Evolutionary conservation across 2,797 vertebrate species (phyloP), one percentile per base, ranked within the genome.

Genomic region (Brachymystax lenok): DNA sequence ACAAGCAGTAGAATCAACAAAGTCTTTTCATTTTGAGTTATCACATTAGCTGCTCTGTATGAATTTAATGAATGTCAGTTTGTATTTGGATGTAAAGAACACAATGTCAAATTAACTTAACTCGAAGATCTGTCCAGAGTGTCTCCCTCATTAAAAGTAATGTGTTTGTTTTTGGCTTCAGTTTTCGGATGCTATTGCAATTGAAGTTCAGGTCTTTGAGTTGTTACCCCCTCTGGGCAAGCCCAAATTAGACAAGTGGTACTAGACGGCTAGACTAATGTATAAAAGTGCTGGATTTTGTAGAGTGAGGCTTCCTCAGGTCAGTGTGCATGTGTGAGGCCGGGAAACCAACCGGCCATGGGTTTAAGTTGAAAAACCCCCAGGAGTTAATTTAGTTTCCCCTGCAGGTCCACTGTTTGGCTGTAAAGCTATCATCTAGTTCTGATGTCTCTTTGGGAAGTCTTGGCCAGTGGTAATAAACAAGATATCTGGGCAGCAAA

Each of bases 31-130:
- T 87, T 91, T 86, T 80, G 82, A 75, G 67, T 89, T 85, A 91
- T 91, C 90, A 87, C 82, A 89, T 91, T 91, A 91, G 81, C 79
- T 67, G 59, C 89, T 91, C 78, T 79, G n/a, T n/a, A 85, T 83
- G 88, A 91, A 87, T 85, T 68, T 69, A 54, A 17, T 13, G 63
- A 74, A 78, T 69, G 73, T 90, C 90, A 81, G 73, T 74, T 89
- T 87, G 83, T 86, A 88, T 91, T 91, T 87, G 69, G 78, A 86
- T 64, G 85, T 78, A 88, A 87, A 89, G 84, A 73, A 79, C 83
- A 80, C 84, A 85, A 84, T 86, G 83, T 90, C 79, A 83, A 83
- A 88, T 86, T 82, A 72, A 74, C 88, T 91, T 88, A 87, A 84
- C 79, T 81, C 82, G 78, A 70, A 78, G 81, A 73, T 61, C 74